These are phyloP conservation scores for Aporrectodea caliginosa DNA, from an alignment of 1,140 invertebrate genomes.

Conservation along the genomic window DNA sequence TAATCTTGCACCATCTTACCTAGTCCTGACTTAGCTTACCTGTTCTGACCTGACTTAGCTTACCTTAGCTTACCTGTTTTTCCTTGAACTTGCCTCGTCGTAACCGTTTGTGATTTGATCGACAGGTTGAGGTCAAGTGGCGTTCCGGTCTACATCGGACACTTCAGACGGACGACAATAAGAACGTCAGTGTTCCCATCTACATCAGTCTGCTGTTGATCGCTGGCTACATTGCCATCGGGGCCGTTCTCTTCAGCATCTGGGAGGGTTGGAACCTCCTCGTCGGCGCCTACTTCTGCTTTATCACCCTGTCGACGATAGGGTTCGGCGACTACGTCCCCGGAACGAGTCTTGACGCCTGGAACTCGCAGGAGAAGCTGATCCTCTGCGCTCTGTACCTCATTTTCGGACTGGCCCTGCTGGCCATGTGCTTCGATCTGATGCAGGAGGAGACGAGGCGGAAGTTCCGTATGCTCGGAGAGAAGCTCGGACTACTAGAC, in stretches of 20 bases:
- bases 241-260: slow-evolving; percentile 73
- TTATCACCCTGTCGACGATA: slow-evolving; percentile 74
- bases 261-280: slow-evolving; percentile 75
- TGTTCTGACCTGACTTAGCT: too few species aligned
- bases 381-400: slow-evolving; percentile 47
- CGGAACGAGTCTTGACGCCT: slow-evolving; percentile 64
- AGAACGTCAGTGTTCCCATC: slow-evolving; percentile 62
- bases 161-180: slow-evolving; percentile 30
- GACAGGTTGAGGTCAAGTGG: background rate
- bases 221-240: slow-evolving; percentile 76
- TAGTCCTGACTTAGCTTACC: too few species aligned
- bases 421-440: slow-evolving; percentile 87
- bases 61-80: too few species aligned
- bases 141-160: slow-evolving; percentile 17
- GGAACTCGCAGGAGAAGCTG: slow-evolving; percentile 44
- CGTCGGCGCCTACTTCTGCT: slow-evolving; percentile 93
- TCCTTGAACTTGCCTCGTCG: too few species aligned
- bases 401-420: slow-evolving; percentile 90
- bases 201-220: slow-evolving; percentile 79
- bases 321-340: slow-evolving; percentile 95
- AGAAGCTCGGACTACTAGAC: slow-evolving; percentile 51
- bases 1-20: too few species aligned
- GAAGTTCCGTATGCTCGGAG: slow-evolving; percentile 69
- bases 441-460: slow-evolving; percentile 83
- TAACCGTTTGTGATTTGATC: background rate